phyloP scores from a whole-genome alignment of 2,113 vertebrate species.

The Actenoides hombroni region DNA sequence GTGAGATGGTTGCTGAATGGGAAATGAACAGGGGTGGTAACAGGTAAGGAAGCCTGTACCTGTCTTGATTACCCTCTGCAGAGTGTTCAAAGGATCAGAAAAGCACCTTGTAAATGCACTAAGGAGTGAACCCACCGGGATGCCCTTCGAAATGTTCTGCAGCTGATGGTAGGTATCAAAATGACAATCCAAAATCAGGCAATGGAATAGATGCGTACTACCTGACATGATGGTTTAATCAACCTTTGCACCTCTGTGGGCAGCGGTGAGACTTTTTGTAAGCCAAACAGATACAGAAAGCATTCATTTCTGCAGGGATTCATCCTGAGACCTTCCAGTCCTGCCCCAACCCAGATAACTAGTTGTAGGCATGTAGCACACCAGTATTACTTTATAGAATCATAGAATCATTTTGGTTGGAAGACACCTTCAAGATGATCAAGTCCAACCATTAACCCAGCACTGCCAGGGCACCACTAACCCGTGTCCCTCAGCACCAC shows the following conservation, averaged over 20 bases:
- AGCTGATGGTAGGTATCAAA: neutral
- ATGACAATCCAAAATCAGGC: neutral
- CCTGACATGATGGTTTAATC: neutral
- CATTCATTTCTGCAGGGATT: neutral
- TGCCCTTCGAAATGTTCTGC: neutral
- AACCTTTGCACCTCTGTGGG: neutral
- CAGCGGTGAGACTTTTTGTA: neutral
- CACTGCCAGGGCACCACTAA: neutral
- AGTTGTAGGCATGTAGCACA: rapidly evolving
- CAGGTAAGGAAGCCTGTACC: neutral
- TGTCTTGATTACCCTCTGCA: neutral
- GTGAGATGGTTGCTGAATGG: neutral
- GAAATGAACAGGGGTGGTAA: neutral
- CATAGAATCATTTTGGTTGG: neutral
- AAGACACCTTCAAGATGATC: neutral
- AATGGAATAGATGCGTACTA: neutral
- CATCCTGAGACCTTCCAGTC: neutral
- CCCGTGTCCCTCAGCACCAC: neutral
- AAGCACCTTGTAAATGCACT: neutral
- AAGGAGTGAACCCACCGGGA: neutral
- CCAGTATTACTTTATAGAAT: neutral
- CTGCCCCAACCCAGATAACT: neutral
- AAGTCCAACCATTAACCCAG: neutral
- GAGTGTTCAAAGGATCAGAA: neutral
- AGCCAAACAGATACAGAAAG: neutral